These are phyloP conservation scores for Hetaerina americana DNA, from an alignment of 1,140 invertebrate species.

Conservation along the genomic window DNA sequence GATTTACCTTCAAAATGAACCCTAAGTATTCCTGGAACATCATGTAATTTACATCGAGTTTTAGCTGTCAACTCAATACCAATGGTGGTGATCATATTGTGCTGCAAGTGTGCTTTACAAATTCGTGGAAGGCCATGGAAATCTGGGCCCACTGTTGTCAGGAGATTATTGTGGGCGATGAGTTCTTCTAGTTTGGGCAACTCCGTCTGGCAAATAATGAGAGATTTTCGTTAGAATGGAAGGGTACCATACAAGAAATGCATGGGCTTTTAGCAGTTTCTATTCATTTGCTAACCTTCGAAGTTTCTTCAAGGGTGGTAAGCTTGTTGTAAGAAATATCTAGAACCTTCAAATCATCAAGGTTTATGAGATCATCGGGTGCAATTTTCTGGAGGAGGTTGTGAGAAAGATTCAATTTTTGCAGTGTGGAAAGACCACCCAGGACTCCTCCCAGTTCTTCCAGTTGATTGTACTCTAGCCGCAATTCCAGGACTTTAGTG, in stretches of 20 bases:
- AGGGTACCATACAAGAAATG: not conserved
- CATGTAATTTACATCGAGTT: conserved; percentile 59
- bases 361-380: conserved; percentile 56
- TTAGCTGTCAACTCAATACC: conserved; percentile 59
- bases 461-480: conserved; percentile 56
- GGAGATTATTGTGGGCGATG: conserved; percentile 57
- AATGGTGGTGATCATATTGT: conserved; percentile 55
- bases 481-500: conserved; percentile 49
- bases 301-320: conserved; percentile 59
- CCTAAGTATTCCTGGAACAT: conserved; percentile 56
- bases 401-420: conserved; percentile 55
- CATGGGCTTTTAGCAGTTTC: not conserved
- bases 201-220: conserved; percentile 42
- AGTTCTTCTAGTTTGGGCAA: conserved; percentile 57
- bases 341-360: conserved; percentile 51
- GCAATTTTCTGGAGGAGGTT: conserved; percentile 55
- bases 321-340: conserved; percentile 65
- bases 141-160: conserved; percentile 38
- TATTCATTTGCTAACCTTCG: conserved; percentile 54
- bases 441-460: conserved; percentile 54
- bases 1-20: conserved; percentile 65
- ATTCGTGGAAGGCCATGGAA: conserved; percentile 64
- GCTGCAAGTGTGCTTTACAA: conserved; percentile 60
- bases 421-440: conserved; percentile 53
- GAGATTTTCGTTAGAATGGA: not conserved